Percentiles rank a stretch among this genome's conserved stretches.
Evolutionary conservation across 2,797 vertebrate species (phyloP).

Genomic region (Enoplosus armatus): DNA sequence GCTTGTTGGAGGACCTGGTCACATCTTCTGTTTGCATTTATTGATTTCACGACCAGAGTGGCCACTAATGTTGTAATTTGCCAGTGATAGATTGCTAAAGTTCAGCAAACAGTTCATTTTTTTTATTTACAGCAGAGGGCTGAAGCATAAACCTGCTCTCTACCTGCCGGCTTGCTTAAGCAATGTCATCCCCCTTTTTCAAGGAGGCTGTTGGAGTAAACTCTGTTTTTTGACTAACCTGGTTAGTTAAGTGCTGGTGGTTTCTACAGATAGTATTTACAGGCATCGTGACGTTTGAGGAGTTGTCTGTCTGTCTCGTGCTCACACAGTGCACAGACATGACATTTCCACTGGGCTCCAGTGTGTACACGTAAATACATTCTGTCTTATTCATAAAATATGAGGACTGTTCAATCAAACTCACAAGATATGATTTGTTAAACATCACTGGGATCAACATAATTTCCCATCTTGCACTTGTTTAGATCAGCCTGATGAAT

Average conservation of each 20-base stretch:
- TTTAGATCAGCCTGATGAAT: constrained; percentile 28
- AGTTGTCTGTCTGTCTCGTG: neutral
- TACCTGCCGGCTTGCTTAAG: too few species aligned
- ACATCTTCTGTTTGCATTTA: neutral
- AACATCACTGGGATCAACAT: neutral
- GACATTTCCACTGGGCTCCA: neutral
- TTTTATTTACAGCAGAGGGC: neutral
- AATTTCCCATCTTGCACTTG: constrained; percentile 3
- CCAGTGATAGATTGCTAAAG: neutral
- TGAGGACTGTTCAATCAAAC: neutral
- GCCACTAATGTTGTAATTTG: neutral
- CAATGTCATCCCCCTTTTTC: neutral
- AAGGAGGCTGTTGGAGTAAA: neutral
- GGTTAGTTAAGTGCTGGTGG: neutral
- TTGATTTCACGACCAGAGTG: neutral
- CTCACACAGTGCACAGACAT: too few species aligned
- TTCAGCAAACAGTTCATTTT: too few species aligned
- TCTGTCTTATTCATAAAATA: neutral
- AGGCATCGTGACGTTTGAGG: neutral
- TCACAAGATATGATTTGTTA: neutral
- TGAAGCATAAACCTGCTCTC: neutral
- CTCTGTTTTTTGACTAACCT: neutral
- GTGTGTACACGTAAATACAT: neutral
- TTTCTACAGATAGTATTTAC: constrained; percentile 2
- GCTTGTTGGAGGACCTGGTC: neutral